Conservation (phyloP, 2,888 invertebrate species). For the Fissipunctia ypsillon region DNA sequence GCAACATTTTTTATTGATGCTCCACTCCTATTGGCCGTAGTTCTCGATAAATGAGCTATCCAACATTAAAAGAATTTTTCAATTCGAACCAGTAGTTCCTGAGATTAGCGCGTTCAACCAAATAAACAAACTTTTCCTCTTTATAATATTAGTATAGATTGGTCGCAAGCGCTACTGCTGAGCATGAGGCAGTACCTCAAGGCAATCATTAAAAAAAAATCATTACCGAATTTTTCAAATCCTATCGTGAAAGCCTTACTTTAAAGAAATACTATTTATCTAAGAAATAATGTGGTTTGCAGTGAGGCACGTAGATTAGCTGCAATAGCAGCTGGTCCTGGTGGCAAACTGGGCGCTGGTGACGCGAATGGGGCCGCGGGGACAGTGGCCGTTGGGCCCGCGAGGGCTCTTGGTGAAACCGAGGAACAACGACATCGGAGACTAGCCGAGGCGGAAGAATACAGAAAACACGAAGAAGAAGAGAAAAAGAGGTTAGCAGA, state of each 20-base stretch:
- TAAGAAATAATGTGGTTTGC: not conserved
- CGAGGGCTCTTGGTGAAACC: conserved; percentile 4
- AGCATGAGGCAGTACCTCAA: too few relatives aligned
- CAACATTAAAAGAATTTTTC: too few relatives aligned
- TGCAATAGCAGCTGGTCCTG: conserved; percentile 5
- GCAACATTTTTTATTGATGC: too few relatives aligned
- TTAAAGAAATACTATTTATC: not conserved
- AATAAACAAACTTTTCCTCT: too few relatives aligned
- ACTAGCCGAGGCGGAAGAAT: conserved; percentile 29
- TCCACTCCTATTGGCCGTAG: too few relatives aligned
- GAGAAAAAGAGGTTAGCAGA: conserved; percentile 20
- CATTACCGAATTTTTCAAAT: too few relatives aligned
- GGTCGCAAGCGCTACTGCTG: too few relatives aligned
- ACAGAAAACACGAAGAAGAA: conserved; percentile 39
- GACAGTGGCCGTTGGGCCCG: not conserved
- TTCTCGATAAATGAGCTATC: too few relatives aligned
- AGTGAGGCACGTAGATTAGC: conserved; percentile 42
- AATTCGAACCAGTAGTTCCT: too few relatives aligned
- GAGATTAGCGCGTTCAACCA: too few relatives aligned
- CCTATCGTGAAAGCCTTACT: not conserved
- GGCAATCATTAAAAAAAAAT: too few relatives aligned
- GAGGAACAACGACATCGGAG: conserved; percentile 20
- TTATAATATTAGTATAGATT: too few relatives aligned
- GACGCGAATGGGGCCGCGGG: not conserved
- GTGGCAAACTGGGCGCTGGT: not conserved